Conservation (phyloP, 2,113 vertebrate genomes). For the Myiagra hebetior region DNA sequence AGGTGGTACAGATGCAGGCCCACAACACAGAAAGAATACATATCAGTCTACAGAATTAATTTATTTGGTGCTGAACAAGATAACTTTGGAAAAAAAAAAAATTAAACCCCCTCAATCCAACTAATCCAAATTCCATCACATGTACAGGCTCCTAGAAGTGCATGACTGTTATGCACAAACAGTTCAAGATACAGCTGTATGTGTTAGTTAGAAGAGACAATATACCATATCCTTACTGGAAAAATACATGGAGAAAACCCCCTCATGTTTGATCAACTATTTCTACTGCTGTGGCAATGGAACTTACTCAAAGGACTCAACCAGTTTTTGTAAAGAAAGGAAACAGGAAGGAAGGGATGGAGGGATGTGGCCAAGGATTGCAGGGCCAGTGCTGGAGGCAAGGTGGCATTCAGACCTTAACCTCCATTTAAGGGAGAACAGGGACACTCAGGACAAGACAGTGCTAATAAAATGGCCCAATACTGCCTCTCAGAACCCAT, state of each 20-base stretch:
- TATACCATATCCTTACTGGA: neutral
- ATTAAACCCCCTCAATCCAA: neutral
- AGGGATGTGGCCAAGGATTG: neutral
- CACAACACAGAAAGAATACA: neutral
- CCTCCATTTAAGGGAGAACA: neutral
- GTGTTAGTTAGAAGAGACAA: neutral
- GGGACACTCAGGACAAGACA: neutral
- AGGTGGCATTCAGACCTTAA: neutral
- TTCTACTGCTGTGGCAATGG: neutral
- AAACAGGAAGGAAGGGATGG: neutral
- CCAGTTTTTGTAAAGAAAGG: neutral
- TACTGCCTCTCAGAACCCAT: neutral
- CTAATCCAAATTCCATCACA: neutral
- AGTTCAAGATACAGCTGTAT: neutral
- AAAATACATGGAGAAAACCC: neutral
- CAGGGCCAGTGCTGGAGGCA: neutral
- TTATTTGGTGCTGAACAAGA: neutral
- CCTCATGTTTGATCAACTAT: neutral
- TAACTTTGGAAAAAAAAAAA: neutral
- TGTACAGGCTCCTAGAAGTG: neutral
- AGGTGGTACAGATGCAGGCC: neutral
- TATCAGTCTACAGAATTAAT: neutral
- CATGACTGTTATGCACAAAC: fast-evolving
- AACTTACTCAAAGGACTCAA: neutral
- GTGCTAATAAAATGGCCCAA: neutral